Base-by-base conservation (phyloP, 1,140 invertebrate species). In the Pseudomyrmex flavicornis region DNA sequence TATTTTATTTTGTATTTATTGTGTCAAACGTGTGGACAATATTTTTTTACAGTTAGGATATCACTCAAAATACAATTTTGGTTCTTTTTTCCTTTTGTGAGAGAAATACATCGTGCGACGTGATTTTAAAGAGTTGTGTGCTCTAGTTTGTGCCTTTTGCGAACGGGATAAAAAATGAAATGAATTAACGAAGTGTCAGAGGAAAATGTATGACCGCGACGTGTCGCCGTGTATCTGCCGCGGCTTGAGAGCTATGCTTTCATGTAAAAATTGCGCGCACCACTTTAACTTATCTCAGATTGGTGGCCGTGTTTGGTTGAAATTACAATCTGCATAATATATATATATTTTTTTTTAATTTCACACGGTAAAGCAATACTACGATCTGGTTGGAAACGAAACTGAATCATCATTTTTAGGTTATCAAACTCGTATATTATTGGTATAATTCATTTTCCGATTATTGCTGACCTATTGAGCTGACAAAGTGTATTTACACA, bases 131-230 rank as follows among this genome's bases (percentile, higher is more conserved):
- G 2, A 79, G 13, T 12, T 7, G n/a, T n/a, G 22, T 77, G 20
- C 13, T 65, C 52, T 69, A 46, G 20, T 69, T 69, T 79, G 20
- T 59, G 58, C 35, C 52, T 48, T 69, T 46, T 54, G 35, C 13
- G 9, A 69, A 26, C 15, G 15, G 4, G 8, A 79, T 69, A 79
- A 56, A 69, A 79, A 58, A 79, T 69, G 54, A 79, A 69, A 79
- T 69, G 20, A 59, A 69, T 79, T 58, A 46, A 79, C 48, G 12
- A 35, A 66, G 7, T 65, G 35, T 69, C 52, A 69, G 52, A 56
- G 1, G 50, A 22, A 56, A 69, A 69, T 58, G 35, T 79, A 79
- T 35, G 50, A 76, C 15, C 12, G 26, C 61, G 12, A 76, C 48
- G 26, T 65, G 62, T 76, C 44, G 46, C 48, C 46, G 2, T 62